Percentiles rank a stretch among this genome's conserved stretches.
These are phyloP conservation scores for Fringilla coelebs DNA, from an alignment of 2,797 vertebrate genomes.

Conservation along the genomic window DNA sequence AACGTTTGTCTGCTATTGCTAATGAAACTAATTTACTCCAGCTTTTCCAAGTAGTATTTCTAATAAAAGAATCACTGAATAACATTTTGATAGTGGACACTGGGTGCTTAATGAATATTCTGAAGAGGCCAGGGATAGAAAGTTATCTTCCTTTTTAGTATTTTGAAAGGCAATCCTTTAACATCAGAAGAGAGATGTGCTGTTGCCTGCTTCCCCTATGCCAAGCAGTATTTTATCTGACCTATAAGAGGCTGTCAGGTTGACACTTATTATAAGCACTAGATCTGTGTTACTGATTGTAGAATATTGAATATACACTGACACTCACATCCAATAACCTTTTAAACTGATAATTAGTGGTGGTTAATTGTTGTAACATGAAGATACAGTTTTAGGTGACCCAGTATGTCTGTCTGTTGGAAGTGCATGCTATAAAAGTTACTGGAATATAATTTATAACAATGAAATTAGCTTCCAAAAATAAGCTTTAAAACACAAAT, in stretches of 20 bases:
- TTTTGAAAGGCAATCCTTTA: conserved; percentile 47
- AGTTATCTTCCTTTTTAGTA: conserved; percentile 56
- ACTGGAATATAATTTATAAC: conserved; percentile 45
- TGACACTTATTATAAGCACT: conserved; percentile 36
- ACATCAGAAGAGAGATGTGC: not conserved
- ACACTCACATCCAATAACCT: conserved; percentile 25
- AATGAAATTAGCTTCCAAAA: conserved; percentile 62
- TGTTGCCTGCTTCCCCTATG: not conserved
- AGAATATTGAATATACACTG: conserved; percentile 44
- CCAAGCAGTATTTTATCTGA: conserved; percentile 41
- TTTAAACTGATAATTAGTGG: conserved; percentile 35
- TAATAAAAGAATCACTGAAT: conserved; percentile 49
- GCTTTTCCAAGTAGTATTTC: conserved; percentile 50
- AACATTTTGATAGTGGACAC: conserved; percentile 45
- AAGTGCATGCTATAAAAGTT: conserved; percentile 40
- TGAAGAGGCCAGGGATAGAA: conserved; percentile 35
- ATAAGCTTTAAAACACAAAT: conserved; percentile 64
- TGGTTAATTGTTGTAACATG: conserved; percentile 29
- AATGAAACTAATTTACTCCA: conserved; percentile 61
- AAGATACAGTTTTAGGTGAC: conserved; percentile 19
- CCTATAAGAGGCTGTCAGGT: conserved; percentile 39
- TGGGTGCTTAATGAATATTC: conserved; percentile 51
- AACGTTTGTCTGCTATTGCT: conserved; percentile 10
- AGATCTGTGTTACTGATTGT: conserved; percentile 40
- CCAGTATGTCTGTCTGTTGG: not conserved